Evolutionary conservation across 2,888 invertebrate genomes (phyloP).

Genomic region (Ectemnius cavifrons): DNA sequence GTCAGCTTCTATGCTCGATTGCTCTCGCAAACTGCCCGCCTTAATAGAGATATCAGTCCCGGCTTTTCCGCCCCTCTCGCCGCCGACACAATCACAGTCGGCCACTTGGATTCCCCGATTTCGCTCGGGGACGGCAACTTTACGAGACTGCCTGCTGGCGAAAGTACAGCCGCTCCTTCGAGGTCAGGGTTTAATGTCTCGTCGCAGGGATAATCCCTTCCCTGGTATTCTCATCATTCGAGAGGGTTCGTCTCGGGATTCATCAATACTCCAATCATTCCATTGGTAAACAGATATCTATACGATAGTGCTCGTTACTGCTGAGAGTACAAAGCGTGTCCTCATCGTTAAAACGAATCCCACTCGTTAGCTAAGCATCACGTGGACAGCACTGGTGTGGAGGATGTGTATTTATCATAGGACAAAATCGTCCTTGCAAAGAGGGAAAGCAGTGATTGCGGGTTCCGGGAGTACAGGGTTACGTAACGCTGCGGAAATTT

Average conservation of each 20-base stretch:
- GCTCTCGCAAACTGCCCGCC: conserved; percentile 1
- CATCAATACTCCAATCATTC: background rate
- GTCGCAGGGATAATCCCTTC: no score
- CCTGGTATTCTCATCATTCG: no score
- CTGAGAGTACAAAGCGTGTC: background rate
- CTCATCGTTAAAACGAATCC: background rate
- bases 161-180: no score
- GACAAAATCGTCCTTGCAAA: background rate
- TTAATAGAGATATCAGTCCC: background rate
- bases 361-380: background rate
- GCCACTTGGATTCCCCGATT: no score
- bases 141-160: no score
- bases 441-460: background rate
- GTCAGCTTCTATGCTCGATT: background rate
- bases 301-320: background rate
- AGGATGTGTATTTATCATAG: no score
- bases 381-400: background rate
- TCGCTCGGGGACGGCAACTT: no score
- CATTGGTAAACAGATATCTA: background rate
- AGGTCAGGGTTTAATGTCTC: no score
- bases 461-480: background rate
- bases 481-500: conserved; percentile 4
- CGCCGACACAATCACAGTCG: background rate
- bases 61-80: background rate
- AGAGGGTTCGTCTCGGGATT: no score